These are phyloP conservation scores for Mesoclemmys tuberculata DNA, from an alignment of 2,113 vertebrate genomes.

Conservation along the genomic window DNA sequence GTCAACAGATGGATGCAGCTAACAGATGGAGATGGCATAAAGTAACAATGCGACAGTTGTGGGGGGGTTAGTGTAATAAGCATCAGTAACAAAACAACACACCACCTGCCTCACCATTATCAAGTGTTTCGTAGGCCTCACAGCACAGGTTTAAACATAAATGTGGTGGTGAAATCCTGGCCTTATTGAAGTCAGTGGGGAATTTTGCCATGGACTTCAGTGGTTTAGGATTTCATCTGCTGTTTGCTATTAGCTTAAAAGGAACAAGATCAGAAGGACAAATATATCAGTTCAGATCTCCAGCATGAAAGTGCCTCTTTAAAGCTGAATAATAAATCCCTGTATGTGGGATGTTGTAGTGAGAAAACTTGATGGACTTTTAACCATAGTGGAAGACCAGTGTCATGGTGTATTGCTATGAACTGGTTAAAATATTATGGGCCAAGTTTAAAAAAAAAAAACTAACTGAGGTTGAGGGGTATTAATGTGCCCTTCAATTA, in stretches of 20 bases:
- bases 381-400: slow-evolving; percentile 38
- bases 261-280: slow-evolving; percentile 25
- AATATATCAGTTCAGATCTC: slow-evolving; percentile 36
- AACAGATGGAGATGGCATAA: not conserved
- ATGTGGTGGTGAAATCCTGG: not conserved
- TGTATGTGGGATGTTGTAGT: not conserved
- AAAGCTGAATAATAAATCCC: slow-evolving; percentile 33
- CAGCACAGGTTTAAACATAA: slow-evolving; percentile 15
- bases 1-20: not conserved
- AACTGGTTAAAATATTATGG: no score
- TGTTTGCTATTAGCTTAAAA: not conserved
- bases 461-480: no score
- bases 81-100: not conserved
- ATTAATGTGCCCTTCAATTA: no score
- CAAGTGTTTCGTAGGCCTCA: not conserved
- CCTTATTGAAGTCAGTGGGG: not conserved
- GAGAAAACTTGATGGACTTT: not conserved
- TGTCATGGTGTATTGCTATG: slow-evolving; percentile 33
- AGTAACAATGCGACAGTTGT: not conserved
- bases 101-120: slow-evolving; percentile 6
- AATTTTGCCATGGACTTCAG: no score
- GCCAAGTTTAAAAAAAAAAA: no score
- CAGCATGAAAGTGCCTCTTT: slow-evolving; percentile 25
- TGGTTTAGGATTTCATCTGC: not conserved
- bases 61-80: not conserved